These are phyloP conservation scores for Gulo gulo DNA, from an alignment of 2,113 vertebrate species.

Conservation along the genomic window DNA sequence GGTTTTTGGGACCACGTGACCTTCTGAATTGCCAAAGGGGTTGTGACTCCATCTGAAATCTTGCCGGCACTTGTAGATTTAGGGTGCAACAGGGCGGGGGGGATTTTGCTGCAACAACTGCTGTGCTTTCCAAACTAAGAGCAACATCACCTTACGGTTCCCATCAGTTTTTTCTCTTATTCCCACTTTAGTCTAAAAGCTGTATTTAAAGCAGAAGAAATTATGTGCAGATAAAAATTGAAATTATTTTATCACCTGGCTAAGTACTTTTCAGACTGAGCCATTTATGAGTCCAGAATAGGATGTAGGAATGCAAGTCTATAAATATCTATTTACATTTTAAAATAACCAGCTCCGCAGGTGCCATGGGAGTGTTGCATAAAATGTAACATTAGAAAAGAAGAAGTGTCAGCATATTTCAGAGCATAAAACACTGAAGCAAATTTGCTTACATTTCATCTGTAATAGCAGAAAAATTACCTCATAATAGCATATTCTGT, in stretches of 20 bases:
- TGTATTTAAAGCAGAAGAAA: neutral
- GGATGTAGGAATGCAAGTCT: neutral
- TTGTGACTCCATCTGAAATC: neutral
- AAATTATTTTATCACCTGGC: neutral
- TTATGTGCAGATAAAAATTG: neutral
- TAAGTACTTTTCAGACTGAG: neutral
- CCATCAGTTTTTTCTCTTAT: neutral
- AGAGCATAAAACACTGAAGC: neutral
- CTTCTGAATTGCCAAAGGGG: constrained; percentile 27
- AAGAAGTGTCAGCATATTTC: neutral
- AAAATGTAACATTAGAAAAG: neutral
- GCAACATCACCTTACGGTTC: neutral
- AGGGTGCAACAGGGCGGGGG: neutral
- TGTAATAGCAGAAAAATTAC: constrained; percentile 23
- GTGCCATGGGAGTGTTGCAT: neutral
- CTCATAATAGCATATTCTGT: constrained; percentile 19
- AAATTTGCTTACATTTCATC: constrained; percentile 27
- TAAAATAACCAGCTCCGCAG: neutral
- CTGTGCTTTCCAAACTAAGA: neutral
- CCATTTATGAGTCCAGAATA: neutral
- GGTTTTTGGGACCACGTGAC: neutral
- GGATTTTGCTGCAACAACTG: neutral
- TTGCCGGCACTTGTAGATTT: neutral
- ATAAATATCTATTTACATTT: constrained; percentile 10
- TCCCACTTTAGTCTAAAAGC: neutral